phyloP scores from a whole-genome alignment of 1,140 invertebrate genomes.

The Orchestia grillus region DNA sequence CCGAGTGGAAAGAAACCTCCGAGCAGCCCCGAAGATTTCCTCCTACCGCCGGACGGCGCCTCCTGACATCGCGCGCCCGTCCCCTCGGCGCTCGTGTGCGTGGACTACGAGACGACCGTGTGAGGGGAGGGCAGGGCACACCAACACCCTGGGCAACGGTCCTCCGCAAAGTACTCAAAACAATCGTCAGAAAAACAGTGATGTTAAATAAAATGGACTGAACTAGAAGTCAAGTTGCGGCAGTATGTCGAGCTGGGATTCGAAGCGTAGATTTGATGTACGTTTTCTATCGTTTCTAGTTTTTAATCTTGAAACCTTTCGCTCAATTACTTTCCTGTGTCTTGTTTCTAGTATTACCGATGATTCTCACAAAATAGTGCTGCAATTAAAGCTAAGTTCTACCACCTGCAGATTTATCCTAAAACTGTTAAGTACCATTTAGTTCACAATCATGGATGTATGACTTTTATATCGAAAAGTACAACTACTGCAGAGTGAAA shows the following conservation, averaged over 20 bases:
- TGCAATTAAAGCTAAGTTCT: background rate
- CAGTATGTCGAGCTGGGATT: background rate
- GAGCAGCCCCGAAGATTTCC: conserved; percentile 62
- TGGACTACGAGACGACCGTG: conserved; percentile 68
- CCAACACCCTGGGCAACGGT: background rate
- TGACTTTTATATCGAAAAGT: background rate
- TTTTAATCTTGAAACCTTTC: background rate
- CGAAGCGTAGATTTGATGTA: conserved; percentile 2
- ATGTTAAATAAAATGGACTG: background rate
- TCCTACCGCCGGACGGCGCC: conserved; percentile 62
- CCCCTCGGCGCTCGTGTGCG: conserved; percentile 60
- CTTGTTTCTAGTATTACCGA: background rate
- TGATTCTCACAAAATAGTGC: background rate
- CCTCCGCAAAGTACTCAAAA: conserved; percentile 25
- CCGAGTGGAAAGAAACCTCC: conserved; percentile 61
- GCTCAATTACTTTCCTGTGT: background rate
- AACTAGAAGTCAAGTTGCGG: background rate
- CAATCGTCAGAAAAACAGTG: conserved; percentile 26
- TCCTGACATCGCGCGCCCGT: conserved; percentile 66
- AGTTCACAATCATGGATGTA: background rate
- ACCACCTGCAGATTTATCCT: background rate
- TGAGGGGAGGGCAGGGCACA: conserved; percentile 1
- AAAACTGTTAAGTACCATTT: background rate
- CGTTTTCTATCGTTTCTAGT: background rate
- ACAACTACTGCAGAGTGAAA: background rate